Percentiles rank a stretch among this genome's conserved stretches.
phyloP scores from a whole-genome alignment of 2,797 vertebrate genomes.

The Acrocephalus scirpaceus region DNA sequence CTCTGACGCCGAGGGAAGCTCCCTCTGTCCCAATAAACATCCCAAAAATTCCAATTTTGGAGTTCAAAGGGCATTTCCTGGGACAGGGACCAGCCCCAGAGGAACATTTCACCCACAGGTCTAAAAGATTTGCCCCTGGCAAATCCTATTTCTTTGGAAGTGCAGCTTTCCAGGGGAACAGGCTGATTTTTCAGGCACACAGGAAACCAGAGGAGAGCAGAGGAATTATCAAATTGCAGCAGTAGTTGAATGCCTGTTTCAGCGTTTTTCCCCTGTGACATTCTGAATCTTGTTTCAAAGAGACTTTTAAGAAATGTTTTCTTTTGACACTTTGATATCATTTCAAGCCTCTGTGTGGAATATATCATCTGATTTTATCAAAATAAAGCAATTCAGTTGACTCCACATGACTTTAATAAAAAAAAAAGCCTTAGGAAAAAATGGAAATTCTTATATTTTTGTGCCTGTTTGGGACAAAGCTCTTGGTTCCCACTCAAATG shows the following conservation, averaged over 20 bases:
- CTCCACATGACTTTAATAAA: background rate
- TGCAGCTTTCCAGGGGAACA: background rate
- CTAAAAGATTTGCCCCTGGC: background rate
- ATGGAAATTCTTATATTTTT: background rate
- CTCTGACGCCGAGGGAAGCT: background rate
- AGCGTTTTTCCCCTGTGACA: constrained; percentile 51
- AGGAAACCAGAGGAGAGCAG: background rate
- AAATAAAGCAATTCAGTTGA: constrained; percentile 44
- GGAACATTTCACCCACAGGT: background rate
- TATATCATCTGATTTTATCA: constrained; percentile 46
- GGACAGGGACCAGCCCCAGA: background rate
- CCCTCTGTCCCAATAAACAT: background rate
- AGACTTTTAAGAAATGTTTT: constrained; percentile 37
- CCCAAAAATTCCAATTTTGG: background rate
- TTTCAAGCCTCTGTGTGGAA: constrained; percentile 54
- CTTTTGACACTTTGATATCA: constrained; percentile 61
- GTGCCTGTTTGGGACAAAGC: background rate
- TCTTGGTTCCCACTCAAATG: background rate
- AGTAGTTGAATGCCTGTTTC: constrained; percentile 27
- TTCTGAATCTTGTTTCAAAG: constrained; percentile 41
- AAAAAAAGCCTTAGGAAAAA: background rate
- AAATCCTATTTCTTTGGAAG: background rate
- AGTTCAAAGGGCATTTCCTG: constrained; percentile 7
- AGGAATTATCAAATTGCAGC: constrained; percentile 34
- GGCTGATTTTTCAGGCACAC: background rate